These are phyloP conservation scores for Cirrhinus mrigala DNA, from an alignment of 2,797 vertebrate species.

Conservation along the genomic window DNA sequence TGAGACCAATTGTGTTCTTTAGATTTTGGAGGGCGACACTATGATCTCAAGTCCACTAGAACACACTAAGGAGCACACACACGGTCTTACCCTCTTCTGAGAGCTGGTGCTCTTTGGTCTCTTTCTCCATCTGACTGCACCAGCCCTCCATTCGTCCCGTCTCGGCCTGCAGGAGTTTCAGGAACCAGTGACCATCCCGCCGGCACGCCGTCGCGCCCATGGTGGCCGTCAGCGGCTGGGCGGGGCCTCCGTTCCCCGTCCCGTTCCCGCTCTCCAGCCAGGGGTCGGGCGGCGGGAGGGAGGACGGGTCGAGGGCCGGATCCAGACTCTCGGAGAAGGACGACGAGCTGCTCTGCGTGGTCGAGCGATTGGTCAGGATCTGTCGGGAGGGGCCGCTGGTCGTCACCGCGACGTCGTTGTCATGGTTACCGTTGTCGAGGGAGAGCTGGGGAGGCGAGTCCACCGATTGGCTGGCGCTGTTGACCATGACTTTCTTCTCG, in stretches of 20 bases:
- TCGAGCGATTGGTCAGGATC: slow-evolving; percentile 85
- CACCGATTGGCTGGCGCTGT: slow-evolving; percentile 82
- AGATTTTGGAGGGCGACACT: not conserved
- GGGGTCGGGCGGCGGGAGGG: slow-evolving; percentile 94
- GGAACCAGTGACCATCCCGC: slow-evolving; percentile 96
- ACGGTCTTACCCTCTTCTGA: slow-evolving; percentile 91
- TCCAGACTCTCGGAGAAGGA: slow-evolving; percentile 97
- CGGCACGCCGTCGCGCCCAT: slow-evolving; percentile 80
- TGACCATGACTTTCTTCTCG: slow-evolving; percentile 87
- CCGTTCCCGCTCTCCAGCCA: slow-evolving; percentile 92
- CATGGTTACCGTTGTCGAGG: slow-evolving; percentile 74
- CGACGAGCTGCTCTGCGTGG: slow-evolving; percentile 90
- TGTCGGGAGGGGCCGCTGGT: slow-evolving; percentile 77
- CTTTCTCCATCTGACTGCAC: slow-evolving; percentile 99
- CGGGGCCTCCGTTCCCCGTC: slow-evolving; percentile 78
- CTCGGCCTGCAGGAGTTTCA: slow-evolving; percentile 97
- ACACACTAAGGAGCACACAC: not conserved
- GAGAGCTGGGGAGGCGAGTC: slow-evolving; percentile 85
- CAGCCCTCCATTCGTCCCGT: slow-evolving; percentile 96
- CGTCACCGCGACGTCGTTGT: slow-evolving; percentile 65
- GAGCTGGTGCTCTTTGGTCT: slow-evolving; percentile 97
- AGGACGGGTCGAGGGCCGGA: slow-evolving; percentile 93
- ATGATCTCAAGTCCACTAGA: not conserved
- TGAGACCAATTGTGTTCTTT: not conserved
- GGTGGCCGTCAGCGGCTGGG: slow-evolving; percentile 39